Conservation (phyloP, 2,113 vertebrate genomes). For the Serilophus lunatus region DNA sequence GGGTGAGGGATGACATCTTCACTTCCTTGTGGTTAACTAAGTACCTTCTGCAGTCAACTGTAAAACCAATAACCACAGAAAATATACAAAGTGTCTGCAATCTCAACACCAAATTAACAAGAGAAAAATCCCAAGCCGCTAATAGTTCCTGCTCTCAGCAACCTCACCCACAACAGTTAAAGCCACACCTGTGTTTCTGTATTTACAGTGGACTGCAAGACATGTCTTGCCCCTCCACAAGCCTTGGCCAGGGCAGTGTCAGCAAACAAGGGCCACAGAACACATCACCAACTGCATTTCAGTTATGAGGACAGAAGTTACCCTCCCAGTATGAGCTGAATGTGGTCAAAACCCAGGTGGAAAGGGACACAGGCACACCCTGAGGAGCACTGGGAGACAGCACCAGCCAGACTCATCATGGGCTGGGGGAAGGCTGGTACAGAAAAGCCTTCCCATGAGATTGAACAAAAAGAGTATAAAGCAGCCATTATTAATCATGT, state of each 20-base stretch:
- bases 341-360: background rate
- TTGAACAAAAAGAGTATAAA: background rate
- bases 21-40: background rate
- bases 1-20: background rate
- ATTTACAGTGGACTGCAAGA: background rate
- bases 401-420: background rate
- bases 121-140: background rate
- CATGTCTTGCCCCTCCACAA: accelerated
- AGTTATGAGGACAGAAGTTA: background rate
- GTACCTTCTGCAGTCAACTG: background rate
- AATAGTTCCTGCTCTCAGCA: background rate
- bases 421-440: background rate
- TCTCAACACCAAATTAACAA: background rate
- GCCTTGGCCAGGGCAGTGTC: background rate
- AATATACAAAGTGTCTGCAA: background rate
- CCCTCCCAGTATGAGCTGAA: background rate
- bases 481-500: background rate
- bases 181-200: background rate
- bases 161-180: background rate
- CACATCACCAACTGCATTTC: background rate
- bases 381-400: background rate
- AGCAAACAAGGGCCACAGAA: background rate
- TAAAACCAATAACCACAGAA: constrained; percentile 1
- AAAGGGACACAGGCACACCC: background rate
- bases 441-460: background rate